These are phyloP conservation scores for Cecidostiba fungosa DNA, from an alignment of 2,888 invertebrate genomes.

Conservation along the genomic window DNA sequence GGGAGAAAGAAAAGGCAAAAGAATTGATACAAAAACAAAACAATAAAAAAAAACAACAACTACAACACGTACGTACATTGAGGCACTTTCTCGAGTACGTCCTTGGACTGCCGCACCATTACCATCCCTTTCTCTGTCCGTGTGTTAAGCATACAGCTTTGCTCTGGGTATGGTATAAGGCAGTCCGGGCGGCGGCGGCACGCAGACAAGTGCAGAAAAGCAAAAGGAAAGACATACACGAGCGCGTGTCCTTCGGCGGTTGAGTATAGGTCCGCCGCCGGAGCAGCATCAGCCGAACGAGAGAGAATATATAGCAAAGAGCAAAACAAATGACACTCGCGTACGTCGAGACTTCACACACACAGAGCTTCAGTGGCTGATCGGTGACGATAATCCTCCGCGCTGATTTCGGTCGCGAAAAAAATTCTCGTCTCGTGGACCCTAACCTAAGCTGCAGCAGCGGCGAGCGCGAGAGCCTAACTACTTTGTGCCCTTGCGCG, in stretches of 20 bases:
- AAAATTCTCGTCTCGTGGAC: conserved; percentile 29
- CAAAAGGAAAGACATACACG: neutral
- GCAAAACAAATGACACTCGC: neutral
- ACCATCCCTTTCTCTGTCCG: conserved; percentile 50
- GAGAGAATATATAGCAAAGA: neutral
- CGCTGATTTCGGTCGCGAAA: neutral
- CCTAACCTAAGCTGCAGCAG: conserved; percentile 54
- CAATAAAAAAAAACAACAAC: neutral
- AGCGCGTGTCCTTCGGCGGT: neutral
- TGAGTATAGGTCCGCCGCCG: neutral
- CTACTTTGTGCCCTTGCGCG: conserved; percentile 44
- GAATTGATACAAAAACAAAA: conserved; percentile 20
- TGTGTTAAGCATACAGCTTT: neutral
- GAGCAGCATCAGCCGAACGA: neutral
- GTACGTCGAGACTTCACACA: neutral
- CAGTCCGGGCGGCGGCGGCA: neutral
- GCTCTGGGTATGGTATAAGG: neutral
- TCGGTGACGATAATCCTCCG: neutral
- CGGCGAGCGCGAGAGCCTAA: neutral
- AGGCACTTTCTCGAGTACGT: conserved; percentile 44
- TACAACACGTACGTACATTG: conserved; percentile 54
- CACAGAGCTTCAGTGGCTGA: neutral
- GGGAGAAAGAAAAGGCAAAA: neutral
- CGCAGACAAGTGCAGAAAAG: neutral
- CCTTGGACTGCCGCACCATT: conserved; percentile 54